Base-by-base conservation (phyloP, 2,113 vertebrate species). In the Meleagris gallopavo region DNA sequence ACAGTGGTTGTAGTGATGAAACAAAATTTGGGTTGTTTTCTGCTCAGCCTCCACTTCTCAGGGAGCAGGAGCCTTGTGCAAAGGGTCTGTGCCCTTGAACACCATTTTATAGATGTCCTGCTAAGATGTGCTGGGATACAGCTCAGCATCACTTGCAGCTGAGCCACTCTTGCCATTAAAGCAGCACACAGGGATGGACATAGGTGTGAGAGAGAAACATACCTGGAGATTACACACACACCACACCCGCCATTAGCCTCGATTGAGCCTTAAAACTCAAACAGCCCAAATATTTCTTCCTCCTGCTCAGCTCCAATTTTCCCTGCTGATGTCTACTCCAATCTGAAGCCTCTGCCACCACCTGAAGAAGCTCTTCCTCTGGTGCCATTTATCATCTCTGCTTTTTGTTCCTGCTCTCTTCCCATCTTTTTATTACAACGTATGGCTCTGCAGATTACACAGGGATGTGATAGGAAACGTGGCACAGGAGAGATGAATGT, bases 91-190 rank as follows among this genome's bases (percentile, higher is more conserved):
- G 19, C 29, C 10, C 13, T 24, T 22, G 29, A 22, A n/a, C 21
- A 32, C 12, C 18, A 72, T 46, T 32, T 7, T 41, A 38, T 3
- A 40, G 21, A 40, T 8, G 9, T 36, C 17, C 60, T 65, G 22
- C 20, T 55, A n/a, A 34, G 2, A 1, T 0, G 6, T 40, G 6
- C 6, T 4, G 13, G 48, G 29, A 38, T 18, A 20, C 1, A 4
- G 64, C 80, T 11, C 14, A 60, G 54, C 30, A 38, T 16, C 36
- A 22, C 57, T 73, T 2, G 1, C 8, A 10, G 29, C 24, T 3
- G 61, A 46, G 45, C n/a, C 5, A 66, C 62, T 60, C 54, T 21
- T 38, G 60, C 75, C 13, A 2, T 14, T 27, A 10, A 15, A 36
- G 48, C 50, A 38, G 25, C n/a, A n/a, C 34, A 34, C 32, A n/a